Percentiles rank a stretch among this genome's conserved stretches.
These are phyloP conservation scores for Nomada lathburiana DNA, from an alignment of 2,888 invertebrate genomes.

Conservation along the genomic window DNA sequence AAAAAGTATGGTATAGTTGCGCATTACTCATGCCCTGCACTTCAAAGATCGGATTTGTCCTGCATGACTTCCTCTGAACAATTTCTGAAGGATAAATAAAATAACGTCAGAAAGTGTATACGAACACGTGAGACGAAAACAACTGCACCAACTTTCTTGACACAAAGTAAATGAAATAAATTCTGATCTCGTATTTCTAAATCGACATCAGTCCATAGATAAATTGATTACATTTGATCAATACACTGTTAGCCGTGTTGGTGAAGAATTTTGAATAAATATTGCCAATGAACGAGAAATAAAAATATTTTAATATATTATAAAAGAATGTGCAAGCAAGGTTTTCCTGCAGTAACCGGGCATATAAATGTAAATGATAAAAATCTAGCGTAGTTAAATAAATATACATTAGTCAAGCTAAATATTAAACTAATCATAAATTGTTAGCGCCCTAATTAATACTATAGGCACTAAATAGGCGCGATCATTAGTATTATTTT, in stretches of 20 bases:
- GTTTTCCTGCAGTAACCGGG: background rate
- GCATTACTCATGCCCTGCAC: conserved; percentile 41
- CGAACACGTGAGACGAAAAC: conserved; percentile 37
- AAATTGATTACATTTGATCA: background rate
- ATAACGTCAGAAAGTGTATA: conserved; percentile 48
- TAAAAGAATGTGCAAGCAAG: conserved; percentile 16
- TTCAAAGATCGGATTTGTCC: conserved; percentile 76
- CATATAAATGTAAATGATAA: conserved; percentile 13
- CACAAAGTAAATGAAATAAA: conserved; percentile 15
- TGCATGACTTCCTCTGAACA: conserved; percentile 80
- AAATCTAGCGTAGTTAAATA: conserved; percentile 50
- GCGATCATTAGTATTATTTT: conserved; percentile 55
- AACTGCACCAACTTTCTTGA: conserved; percentile 41
- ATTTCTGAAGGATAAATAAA: conserved; percentile 76
- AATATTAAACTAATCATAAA: conserved; percentile 43
- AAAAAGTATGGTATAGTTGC: conserved; percentile 26
- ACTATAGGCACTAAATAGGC: conserved; percentile 54
- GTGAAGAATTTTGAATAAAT: conserved; percentile 24
- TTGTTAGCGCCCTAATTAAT: conserved; percentile 31
- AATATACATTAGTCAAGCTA: conserved; percentile 63
- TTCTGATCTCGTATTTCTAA: background rate
- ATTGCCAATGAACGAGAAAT: conserved; percentile 7
- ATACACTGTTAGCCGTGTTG: conserved; percentile 31
- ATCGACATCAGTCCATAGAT: background rate
- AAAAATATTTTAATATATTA: conserved; percentile 8